These are phyloP conservation scores for Parthenolecanium corni DNA, from an alignment of 2,888 invertebrate species.

Conservation along the genomic window DNA sequence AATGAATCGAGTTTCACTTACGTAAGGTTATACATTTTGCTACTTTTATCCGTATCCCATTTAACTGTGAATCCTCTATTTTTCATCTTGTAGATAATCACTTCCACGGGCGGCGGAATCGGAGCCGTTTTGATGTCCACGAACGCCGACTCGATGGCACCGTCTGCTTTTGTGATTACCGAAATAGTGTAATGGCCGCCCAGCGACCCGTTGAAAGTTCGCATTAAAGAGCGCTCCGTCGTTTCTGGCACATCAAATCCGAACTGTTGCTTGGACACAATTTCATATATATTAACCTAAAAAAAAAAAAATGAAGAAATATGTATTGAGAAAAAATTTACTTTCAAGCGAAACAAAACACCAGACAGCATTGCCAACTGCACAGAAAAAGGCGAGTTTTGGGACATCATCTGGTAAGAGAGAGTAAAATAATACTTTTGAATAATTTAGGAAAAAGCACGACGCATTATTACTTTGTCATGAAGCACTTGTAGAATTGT, in stretches of 20 bases:
- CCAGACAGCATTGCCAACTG: too few relatives aligned
- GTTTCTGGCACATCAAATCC: conserved; percentile 45
- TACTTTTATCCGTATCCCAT: not conserved
- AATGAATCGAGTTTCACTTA: too few relatives aligned
- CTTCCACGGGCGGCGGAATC: conserved; percentile 51
- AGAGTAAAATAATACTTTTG: too few relatives aligned
- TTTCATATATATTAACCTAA: conserved; percentile 25
- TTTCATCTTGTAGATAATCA: conserved; percentile 41
- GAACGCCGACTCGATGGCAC: conserved; percentile 42
- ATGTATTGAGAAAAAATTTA: not conserved
- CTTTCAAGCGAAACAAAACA: too few relatives aligned
- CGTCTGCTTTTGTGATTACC: conserved; percentile 41
- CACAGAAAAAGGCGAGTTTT: not conserved
- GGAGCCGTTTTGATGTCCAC: conserved; percentile 45
- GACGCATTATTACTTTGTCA: too few relatives aligned
- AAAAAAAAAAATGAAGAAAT: conserved; percentile 1
- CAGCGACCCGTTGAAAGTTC: conserved; percentile 38
- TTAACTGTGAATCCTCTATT: not conserved
- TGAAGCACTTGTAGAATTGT: too few relatives aligned
- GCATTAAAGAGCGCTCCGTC: conserved; percentile 38
- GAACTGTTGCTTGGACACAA: conserved; percentile 32
- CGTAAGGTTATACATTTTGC: not conserved
- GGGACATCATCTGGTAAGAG: too few relatives aligned
- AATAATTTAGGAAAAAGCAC: too few relatives aligned
- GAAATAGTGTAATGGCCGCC: conserved; percentile 46